Conservation (phyloP, 2,888 invertebrate species). For the Dusona sp. region DNA sequence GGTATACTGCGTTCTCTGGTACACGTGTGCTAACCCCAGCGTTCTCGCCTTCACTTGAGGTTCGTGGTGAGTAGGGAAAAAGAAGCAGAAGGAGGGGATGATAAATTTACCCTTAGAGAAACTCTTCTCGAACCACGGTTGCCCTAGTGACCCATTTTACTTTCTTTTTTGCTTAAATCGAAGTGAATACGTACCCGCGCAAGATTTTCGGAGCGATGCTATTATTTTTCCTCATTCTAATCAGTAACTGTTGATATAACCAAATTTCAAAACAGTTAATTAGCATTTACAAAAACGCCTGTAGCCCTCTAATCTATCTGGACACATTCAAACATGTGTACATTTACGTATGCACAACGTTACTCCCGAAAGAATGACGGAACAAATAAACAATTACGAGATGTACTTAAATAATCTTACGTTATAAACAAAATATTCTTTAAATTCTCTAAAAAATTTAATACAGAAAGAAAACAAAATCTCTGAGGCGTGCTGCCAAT, state of each 20-base stretch:
- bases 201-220: not conserved
- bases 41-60: constrained; percentile 10
- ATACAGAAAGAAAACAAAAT: constrained; percentile 51
- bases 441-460: not conserved
- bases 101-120: constrained; percentile 59
- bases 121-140: constrained; percentile 40
- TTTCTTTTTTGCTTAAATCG: constrained; percentile 19
- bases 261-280: not conserved
- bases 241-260: not conserved
- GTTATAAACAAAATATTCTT: not conserved
- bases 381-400: not conserved
- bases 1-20: constrained; percentile 19
- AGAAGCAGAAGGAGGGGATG: constrained; percentile 24
- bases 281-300: not conserved
- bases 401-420: not conserved
- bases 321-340: not conserved
- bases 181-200: constrained; percentile 8
- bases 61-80: not conserved
- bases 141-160: constrained; percentile 63
- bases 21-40: constrained; percentile 3
- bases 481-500: constrained; percentile 64
- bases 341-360: not conserved
- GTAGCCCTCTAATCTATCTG: not conserved
- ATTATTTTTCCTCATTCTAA: constrained; percentile 1
- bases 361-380: not conserved